A percentile compares a stretch with the other conserved stretches of the same genome.
phyloP scores from a whole-genome alignment of 2,113 vertebrate genomes.

The Cepphus grylle region DNA sequence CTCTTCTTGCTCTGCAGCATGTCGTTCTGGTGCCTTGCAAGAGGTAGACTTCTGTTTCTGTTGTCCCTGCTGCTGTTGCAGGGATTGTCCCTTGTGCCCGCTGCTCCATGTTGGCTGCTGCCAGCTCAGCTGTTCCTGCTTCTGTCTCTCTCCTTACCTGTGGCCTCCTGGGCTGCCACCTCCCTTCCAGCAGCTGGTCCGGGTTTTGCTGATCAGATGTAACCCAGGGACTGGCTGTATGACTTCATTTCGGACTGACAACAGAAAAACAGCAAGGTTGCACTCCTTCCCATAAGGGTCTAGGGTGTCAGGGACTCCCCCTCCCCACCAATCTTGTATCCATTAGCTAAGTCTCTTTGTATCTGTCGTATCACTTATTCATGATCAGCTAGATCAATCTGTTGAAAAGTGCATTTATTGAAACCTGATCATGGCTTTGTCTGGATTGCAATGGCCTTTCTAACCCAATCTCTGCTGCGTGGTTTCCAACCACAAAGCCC shows the following conservation, averaged over 20 bases:
- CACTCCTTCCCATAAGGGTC: neutral
- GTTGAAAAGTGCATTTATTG: constrained; percentile 64
- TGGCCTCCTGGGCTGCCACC: neutral
- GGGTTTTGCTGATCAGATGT: neutral
- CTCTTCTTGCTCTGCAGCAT: neutral
- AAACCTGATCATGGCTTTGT: constrained; percentile 54
- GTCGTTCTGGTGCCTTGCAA: neutral
- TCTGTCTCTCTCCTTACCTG: neutral
- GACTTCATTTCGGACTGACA: neutral
- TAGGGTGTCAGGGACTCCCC: neutral
- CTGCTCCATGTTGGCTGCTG: neutral
- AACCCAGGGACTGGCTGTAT: neutral
- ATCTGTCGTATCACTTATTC: constrained; percentile 67
- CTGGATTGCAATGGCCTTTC: neutral
- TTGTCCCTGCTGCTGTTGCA: neutral
- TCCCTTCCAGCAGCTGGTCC: neutral
- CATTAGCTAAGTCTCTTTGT: constrained; percentile 62
- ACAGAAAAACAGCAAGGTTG: constrained; percentile 9
- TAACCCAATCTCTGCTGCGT: neutral
- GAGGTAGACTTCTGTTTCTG: neutral
- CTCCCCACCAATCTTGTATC: neutral
- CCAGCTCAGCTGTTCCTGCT: neutral
- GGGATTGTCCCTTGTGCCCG: neutral
- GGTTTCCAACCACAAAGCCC: constrained; percentile 8
- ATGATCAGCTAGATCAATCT: constrained; percentile 64